Conservation (phyloP, 2,888 invertebrate species). For the Ceriagrion tenellum region DNA sequence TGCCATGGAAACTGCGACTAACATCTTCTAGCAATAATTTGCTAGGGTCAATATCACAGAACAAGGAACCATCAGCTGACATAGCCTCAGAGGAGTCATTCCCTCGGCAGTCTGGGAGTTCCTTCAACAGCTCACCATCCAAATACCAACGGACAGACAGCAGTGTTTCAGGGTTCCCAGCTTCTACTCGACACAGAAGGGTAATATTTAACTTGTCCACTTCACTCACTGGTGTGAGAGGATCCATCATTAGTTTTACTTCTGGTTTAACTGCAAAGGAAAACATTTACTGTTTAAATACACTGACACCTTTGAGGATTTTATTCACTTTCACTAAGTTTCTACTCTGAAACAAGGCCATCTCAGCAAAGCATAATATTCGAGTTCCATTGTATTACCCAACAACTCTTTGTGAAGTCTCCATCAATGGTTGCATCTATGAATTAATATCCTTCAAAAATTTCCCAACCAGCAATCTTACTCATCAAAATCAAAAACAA, state of each 20-base stretch:
- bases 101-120: constrained; percentile 89
- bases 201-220: constrained; percentile 90
- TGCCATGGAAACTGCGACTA: constrained; percentile 93
- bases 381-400: no score
- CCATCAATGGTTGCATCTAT: no score
- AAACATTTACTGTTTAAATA: constrained; percentile 60
- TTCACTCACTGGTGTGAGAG: constrained; percentile 88
- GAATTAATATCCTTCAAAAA: no score
- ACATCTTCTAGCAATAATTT: constrained; percentile 91
- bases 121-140: constrained; percentile 90
- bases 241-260: constrained; percentile 88
- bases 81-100: constrained; percentile 74
- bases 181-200: constrained; percentile 87
- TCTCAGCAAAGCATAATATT: neutral
- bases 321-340: no score
- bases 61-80: constrained; percentile 76
- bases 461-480: no score
- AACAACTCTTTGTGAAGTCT: no score
- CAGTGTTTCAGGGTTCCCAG: constrained; percentile 87
- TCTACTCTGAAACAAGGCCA: neutral
- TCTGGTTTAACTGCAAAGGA: constrained; percentile 85
- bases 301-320: neutral
- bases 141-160: constrained; percentile 92
- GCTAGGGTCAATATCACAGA: constrained; percentile 93
- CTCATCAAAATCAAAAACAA: no score